Evolutionary conservation across 2,797 vertebrate species (phyloP), one percentile per base, ranked within the genome.

Genomic region (Microctenopoma lineatum): DNA sequence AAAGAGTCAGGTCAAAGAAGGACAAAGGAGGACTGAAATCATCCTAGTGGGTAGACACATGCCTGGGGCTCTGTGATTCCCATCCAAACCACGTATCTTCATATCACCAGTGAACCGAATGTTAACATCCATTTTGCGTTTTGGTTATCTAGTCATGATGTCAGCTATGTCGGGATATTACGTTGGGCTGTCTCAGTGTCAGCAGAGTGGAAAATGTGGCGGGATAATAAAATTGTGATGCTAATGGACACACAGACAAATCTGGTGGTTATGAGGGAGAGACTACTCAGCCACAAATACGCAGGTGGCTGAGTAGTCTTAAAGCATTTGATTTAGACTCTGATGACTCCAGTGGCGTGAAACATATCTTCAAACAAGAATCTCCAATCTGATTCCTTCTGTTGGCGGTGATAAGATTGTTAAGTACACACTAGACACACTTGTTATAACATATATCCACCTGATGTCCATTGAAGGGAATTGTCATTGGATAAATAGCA

Each of bases 1-100:
- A 85, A 65, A 81, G 75, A 80, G 77, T 83, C 48, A 70, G 83
- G 86, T 87, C 76, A 81, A 83, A 83, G 71, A 73, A 75, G 75
- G 72, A 64, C 77, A 81, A 68, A 41, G 55, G 32, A 70, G 59
- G 65, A 84, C 68, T 54, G 65, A 82, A 86, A 84, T 61, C 61
- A 55, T 66, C 68, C 74, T 77, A 70, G 75, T 85, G 72, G 74
- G 75, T 67, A 88, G 84, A 88, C 66, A 69, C 74, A 65, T 5
- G 73, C 83, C 80, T n/a, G 53, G 21, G 80, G 80, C 75, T 85
- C 64, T 54, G 44, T 47, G 65, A 87, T 79, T 87, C 75, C 63
- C 75, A 81, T 81, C 62, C 79, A 79, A 67, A 67, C 76, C 83
- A 77, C 62, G 45, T 61, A 73, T 78, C 73, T 80, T 80, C 66